phyloP scores from a whole-genome alignment of 2,797 vertebrate genomes.

The Crax fasciolata region DNA sequence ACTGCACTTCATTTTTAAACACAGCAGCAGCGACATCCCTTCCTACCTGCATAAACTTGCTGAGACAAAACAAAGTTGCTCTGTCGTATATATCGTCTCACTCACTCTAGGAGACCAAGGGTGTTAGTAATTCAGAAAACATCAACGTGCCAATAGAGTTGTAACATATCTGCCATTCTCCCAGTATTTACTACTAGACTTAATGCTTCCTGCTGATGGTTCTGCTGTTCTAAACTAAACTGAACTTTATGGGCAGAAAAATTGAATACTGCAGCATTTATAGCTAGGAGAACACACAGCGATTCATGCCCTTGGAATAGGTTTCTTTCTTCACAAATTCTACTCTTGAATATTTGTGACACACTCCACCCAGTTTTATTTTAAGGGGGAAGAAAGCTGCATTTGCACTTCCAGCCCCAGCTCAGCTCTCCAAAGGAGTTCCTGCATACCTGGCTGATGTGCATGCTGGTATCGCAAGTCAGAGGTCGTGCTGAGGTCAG shows the following conservation, averaged over 20 bases:
- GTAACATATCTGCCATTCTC: constrained; percentile 34
- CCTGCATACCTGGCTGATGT: constrained; percentile 93
- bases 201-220: constrained; percentile 56
- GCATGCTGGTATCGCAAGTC: constrained; percentile 97
- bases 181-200: constrained; percentile 61
- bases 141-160: constrained; percentile 20
- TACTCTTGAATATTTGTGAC: background rate
- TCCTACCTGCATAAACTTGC: constrained; percentile 21
- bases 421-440: background rate
- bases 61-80: background rate
- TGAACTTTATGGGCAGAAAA: constrained; percentile 66
- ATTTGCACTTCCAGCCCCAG: background rate
- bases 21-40: background rate
- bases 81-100: background rate
- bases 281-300: constrained; percentile 7
- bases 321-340: background rate
- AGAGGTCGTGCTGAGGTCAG: constrained; percentile 95
- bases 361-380: background rate
- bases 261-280: constrained; percentile 48
- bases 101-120: constrained; percentile 21
- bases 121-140: constrained; percentile 47
- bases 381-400: background rate
- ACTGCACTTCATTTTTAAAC: constrained; percentile 25
- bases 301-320: background rate
- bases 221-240: constrained; percentile 48